Conservation (phyloP, 2,797 vertebrate species). For the Borostomias antarcticus region DNA sequence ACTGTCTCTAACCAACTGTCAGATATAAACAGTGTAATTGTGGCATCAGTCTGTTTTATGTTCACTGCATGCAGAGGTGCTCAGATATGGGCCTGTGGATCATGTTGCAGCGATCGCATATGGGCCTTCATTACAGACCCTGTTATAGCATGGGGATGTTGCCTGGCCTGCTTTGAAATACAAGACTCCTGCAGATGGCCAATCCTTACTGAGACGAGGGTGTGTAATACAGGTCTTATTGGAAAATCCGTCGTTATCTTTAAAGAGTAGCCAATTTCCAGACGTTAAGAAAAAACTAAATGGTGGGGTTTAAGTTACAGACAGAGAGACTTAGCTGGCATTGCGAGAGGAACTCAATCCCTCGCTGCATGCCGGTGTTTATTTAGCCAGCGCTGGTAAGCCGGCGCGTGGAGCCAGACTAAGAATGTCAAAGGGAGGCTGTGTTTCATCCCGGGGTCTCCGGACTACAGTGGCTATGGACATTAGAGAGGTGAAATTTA, state of each 20-base stretch:
- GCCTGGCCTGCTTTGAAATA: slow-evolving; percentile 36
- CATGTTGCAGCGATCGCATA: slow-evolving; percentile 26
- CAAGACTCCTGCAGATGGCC: slow-evolving; percentile 37
- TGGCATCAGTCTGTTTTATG: not conserved
- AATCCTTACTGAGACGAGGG: slow-evolving; percentile 25
- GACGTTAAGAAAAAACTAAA: slow-evolving; percentile 32
- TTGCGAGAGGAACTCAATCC: slow-evolving; percentile 39
- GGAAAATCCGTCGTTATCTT: slow-evolving; percentile 46
- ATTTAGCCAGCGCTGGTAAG: slow-evolving; percentile 46
- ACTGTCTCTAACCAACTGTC: not conserved
- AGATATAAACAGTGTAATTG: not conserved
- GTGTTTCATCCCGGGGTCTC: slow-evolving; percentile 37
- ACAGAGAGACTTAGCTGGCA: slow-evolving; percentile 36
- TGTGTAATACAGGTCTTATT: slow-evolving; percentile 28
- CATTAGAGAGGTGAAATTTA: slow-evolving; percentile 28
- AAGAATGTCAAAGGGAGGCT: slow-evolving; percentile 40
- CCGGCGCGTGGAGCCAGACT: slow-evolving; percentile 33
- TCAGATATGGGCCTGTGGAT: slow-evolving; percentile 22
- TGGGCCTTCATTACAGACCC: slow-evolving; percentile 24
- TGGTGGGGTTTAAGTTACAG: slow-evolving; percentile 44
- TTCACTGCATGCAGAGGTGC: slow-evolving; percentile 11
- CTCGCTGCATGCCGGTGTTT: slow-evolving; percentile 48
- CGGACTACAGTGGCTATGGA: slow-evolving; percentile 15
- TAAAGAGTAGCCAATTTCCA: slow-evolving; percentile 44
- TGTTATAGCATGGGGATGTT: slow-evolving; percentile 22